Percentiles rank a stretch among this genome's conserved stretches.
phyloP scores from a whole-genome alignment of 1,140 invertebrate species.

The Mesaphorura yosii region DNA sequence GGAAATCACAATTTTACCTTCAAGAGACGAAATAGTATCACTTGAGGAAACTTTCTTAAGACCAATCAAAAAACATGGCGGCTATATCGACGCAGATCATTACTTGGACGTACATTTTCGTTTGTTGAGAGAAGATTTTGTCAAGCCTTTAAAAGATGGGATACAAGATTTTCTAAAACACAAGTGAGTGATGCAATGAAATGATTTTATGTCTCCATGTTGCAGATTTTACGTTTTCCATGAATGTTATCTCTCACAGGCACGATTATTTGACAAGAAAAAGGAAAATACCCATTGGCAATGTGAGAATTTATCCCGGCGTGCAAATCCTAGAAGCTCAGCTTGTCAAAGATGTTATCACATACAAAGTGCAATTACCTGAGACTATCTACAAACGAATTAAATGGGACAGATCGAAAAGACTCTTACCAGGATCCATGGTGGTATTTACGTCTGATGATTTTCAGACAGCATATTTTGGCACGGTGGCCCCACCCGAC shows the following conservation, averaged over 20 bases:
- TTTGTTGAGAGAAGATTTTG: conserved; percentile 49
- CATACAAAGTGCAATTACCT: conserved; percentile 16
- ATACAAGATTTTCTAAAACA: conserved; percentile 14
- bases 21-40: conserved; percentile 13
- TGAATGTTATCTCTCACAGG: no score
- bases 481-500: conserved; percentile 3
- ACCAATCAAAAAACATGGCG: conserved; percentile 47
- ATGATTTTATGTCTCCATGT: no score
- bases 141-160: conserved; percentile 16
- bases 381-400: conserved; percentile 15
- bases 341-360: conserved; percentile 12
- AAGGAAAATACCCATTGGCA: conserved; percentile 21
- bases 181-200: background rate
- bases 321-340: conserved; percentile 11
- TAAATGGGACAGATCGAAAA: conserved; percentile 18
- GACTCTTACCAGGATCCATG: conserved; percentile 13
- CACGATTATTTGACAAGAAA: conserved; percentile 14
- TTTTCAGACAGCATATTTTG: conserved; percentile 14
- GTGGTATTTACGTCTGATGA: conserved; percentile 16
- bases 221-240: no score
- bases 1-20: conserved; percentile 19
- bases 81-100: conserved; percentile 50
- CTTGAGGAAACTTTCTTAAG: conserved; percentile 38
- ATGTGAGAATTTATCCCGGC: conserved; percentile 20
- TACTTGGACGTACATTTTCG: conserved; percentile 68